These are phyloP conservation scores for Trichopoda pennipes DNA, from an alignment of 2,888 invertebrate species.

Conservation along the genomic window DNA sequence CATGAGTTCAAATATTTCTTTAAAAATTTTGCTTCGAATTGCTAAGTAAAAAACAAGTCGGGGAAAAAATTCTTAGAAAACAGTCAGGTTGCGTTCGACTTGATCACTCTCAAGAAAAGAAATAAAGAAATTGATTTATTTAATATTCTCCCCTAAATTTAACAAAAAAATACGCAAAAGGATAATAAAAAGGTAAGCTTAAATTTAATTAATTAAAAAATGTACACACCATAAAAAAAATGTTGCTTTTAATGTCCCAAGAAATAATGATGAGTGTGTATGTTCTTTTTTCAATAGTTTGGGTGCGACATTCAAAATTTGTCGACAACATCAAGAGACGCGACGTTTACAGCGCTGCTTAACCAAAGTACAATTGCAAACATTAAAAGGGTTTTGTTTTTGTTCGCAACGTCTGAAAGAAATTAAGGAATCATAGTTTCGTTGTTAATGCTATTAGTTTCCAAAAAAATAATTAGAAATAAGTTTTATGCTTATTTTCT, in stretches of 20 bases:
- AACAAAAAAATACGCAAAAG: slow-evolving; percentile 27
- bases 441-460: no score
- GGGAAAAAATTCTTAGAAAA: slow-evolving; percentile 60
- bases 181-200: slow-evolving; percentile 25
- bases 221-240: not conserved
- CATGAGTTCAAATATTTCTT: slow-evolving; percentile 26
- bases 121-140: slow-evolving; percentile 46
- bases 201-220: slow-evolving; percentile 13
- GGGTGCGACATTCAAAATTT: slow-evolving; percentile 60
- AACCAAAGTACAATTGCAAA: slow-evolving; percentile 46
- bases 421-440: no score
- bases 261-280: slow-evolving; percentile 51
- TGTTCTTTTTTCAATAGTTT: slow-evolving; percentile 49
- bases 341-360: slow-evolving; percentile 40
- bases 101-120: slow-evolving; percentile 27
- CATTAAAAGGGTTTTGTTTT: slow-evolving; percentile 45
- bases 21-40: slow-evolving; percentile 18
- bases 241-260: slow-evolving; percentile 10
- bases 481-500: not conserved
- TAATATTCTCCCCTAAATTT: slow-evolving; percentile 20
- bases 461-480: no score
- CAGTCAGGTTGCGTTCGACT: slow-evolving; percentile 50
- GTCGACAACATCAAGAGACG: slow-evolving; percentile 27
- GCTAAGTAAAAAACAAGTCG: slow-evolving; percentile 42
- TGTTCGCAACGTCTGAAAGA: not conserved